Conservation (phyloP, 2,888 invertebrate genomes). For the Asteroscopus sphinx region DNA sequence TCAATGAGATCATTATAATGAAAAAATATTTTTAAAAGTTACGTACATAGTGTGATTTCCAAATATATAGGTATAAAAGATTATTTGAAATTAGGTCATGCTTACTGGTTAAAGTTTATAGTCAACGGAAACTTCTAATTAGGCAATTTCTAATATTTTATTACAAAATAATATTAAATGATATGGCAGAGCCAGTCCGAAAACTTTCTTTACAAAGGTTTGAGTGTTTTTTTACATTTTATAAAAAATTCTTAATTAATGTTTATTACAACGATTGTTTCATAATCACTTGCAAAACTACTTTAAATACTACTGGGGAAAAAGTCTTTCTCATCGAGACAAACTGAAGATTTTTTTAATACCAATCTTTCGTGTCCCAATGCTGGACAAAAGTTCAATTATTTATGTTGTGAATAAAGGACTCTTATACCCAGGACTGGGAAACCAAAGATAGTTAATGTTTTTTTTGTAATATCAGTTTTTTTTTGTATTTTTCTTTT, state of each 20-base stretch:
- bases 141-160: conserved; percentile 25
- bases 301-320: conserved; percentile 29
- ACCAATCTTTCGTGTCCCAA: conserved; percentile 11
- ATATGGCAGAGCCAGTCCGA: conserved; percentile 50
- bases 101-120: conserved; percentile 34
- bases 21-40: conserved; percentile 35
- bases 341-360: not conserved
- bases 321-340: conserved; percentile 12
- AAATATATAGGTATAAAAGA: conserved; percentile 21
- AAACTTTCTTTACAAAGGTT: conserved; percentile 36
- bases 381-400: not conserved
- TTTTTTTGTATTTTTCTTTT: not conserved
- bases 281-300: conserved; percentile 49
- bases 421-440: too few species aligned
- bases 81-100: conserved; percentile 50
- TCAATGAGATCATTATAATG: conserved; percentile 58
- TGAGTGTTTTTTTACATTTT: conserved; percentile 41
- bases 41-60: conserved; percentile 49
- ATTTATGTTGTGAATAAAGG: too few species aligned
- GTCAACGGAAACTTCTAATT: conserved; percentile 33
- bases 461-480: too few species aligned
- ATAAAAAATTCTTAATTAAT: conserved; percentile 52
- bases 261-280: conserved; percentile 43
- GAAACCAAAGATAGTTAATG: too few species aligned
- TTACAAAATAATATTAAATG: conserved; percentile 45